Evolutionary conservation across 1,140 invertebrate species (phyloP).

Genomic region (Lordiphosa clarofinis): DNA sequence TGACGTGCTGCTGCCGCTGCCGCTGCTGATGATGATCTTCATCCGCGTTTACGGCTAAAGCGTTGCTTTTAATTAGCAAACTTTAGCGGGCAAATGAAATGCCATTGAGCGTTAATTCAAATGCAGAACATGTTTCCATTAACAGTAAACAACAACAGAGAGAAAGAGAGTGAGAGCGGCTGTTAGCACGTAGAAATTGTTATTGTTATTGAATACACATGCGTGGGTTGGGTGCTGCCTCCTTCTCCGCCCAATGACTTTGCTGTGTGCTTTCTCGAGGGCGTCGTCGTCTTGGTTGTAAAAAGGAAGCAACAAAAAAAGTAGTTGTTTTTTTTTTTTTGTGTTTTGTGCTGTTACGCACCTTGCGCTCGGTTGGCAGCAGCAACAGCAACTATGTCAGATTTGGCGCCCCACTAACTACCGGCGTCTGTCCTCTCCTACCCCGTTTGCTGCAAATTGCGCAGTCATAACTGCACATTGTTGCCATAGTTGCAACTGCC

Average conservation of each 20-base stretch:
- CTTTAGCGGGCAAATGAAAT: constrained; percentile 47
- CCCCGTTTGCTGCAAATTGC: constrained; percentile 14
- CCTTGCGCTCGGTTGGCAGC: background rate
- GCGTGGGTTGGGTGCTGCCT: constrained; percentile 15
- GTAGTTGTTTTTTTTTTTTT: background rate
- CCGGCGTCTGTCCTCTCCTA: background rate
- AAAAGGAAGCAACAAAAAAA: constrained; percentile 39
- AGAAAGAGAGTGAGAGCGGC: background rate
- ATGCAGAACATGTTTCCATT: constrained; percentile 67
- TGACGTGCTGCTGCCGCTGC: constrained; percentile 4
- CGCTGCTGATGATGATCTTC: constrained; percentile 23
- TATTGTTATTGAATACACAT: constrained; percentile 44
- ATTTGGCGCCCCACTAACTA: constrained; percentile 16
- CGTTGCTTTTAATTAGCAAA: constrained; percentile 57
- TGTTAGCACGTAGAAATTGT: constrained; percentile 48
- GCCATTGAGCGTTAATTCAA: constrained; percentile 68
- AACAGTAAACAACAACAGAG: constrained; percentile 32
- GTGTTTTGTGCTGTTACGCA: constrained; percentile 19
- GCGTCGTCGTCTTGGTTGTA: background rate
- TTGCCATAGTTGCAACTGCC: constrained; percentile 23
- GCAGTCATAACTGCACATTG: constrained; percentile 45
- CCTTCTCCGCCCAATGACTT: no score
- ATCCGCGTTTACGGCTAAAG: constrained; percentile 19
- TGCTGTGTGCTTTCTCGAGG: no score
- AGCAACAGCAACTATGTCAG: constrained; percentile 23